Evolutionary conservation across 2,888 invertebrate genomes (phyloP), one percentile per base, ranked within the genome.

Genomic region (Ceramica pisi): DNA sequence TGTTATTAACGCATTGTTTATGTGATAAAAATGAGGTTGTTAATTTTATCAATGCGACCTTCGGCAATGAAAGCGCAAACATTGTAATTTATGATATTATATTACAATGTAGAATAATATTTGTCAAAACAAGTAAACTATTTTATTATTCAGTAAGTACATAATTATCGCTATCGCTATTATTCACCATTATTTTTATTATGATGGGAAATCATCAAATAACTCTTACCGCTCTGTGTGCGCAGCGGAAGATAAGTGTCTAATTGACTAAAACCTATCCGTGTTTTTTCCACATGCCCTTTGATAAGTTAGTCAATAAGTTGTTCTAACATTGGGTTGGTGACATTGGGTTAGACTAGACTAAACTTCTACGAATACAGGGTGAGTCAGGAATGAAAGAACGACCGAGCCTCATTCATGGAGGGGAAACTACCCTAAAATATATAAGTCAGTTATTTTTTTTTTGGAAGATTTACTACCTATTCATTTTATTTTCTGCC

Each of bases 41-140:
- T 84, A 85, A 87, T 86, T 82, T 83, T 88, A 90, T 90, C 89
- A 85, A 75, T 57, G 60, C 86, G 90, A 88, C 92, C 91, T 92
- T 92, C 89, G 76, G 61, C 79, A 84, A 86, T 87, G 86, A 86
- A 87, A 88, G 84, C 74, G 81, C 83, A 85, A 86, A 83, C 84
- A 86, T 75, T 81, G 76, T 70, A 82, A 80, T 81, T 81, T 81
- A 74, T 78, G 78, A 75, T 82, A 83, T 67, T 78, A 70, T 75
- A 70, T 55, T 83, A 80, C 82, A 85, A 74, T 81, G 75, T 67
- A 44, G 10, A 57, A 67, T 79, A 79, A 59, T 21, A 51, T 59
- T 62, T 59, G 31, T 50, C 46, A 81, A 59, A 65, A 73, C 61
- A 83, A 80, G 16, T 38, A 21, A 23, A 55, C 23, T 57, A 10